Base-by-base conservation (phyloP, 2,113 vertebrate species). In the Leptobrachium leishanense region DNA sequence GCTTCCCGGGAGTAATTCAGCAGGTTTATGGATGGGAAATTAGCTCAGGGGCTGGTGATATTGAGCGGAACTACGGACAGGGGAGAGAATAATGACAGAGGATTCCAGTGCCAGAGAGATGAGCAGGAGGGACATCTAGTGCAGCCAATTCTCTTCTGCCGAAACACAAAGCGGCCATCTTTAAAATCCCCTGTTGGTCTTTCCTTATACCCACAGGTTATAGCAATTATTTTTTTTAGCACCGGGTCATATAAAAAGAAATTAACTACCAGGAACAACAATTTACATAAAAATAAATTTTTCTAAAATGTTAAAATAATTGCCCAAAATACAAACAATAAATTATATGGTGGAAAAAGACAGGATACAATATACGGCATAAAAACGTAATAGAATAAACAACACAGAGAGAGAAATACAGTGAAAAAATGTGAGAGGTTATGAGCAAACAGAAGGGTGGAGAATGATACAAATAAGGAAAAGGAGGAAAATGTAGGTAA, bases 1-100 rank as follows among this genome's bases (percentile, higher is more conserved):
- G 77, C 70, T 79, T 74, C 77, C 77, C 70, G 77, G 77, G 77
- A 79, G 77, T 73, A 79, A 79, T 79, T 79, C 77, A 79, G 77
- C 70, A 74, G 77, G 77, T 79, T 79, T 79, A 79, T 79, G 63
- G 77, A 79, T 73, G 77, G 77, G 77, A 79, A 79, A 79, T 79
- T 73, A 79, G 77, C 77, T 79, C 70, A 67, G 77, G 77, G 70
- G 77, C 77, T 79, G 70, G 77, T 73, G 77, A 79, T 79, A 79
- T 79, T 79, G 77, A 79, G 77, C 77, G 77, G 77, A 79, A 79
- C 77, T 79, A 79, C 53, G 70, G 70, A 79, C 77, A 74, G 77
- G 72, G 71, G 70, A 79, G 77, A 79, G 70, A 79, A 79, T 79
- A 79, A 79, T 79, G 77, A 79, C 59, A 64, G 77, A 79, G 63